phyloP scores from a whole-genome alignment of 2,797 vertebrate species.

The Diplodus sargus region DNA sequence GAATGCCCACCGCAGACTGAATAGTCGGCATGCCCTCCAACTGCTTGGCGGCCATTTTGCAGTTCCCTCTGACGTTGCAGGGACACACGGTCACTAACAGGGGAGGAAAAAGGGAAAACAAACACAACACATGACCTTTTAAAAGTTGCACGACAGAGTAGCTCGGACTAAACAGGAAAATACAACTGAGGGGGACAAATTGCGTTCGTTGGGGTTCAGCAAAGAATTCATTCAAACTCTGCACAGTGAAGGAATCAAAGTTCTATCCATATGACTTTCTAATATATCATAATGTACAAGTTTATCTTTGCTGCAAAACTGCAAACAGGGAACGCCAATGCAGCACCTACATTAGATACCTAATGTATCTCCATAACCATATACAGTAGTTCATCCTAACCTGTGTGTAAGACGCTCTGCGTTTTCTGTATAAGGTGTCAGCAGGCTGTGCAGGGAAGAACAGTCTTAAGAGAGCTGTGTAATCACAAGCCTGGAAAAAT shows the following conservation, averaged over 20 bases:
- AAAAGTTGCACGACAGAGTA: not conserved
- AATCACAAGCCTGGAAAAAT: slow-evolving; percentile 63
- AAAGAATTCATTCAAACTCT: not conserved
- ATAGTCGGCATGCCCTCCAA: slow-evolving; percentile 88
- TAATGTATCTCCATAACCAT: not conserved
- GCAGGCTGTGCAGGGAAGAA: slow-evolving; percentile 14
- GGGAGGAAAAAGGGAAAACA: slow-evolving; percentile 12
- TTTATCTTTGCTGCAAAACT: not conserved
- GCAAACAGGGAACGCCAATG: not conserved
- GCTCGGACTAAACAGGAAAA: slow-evolving; percentile 9
- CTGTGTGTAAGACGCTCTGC: slow-evolving; percentile 1
- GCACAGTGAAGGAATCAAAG: not conserved
- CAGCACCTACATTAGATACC: not conserved
- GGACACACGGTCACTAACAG: slow-evolving; percentile 87
- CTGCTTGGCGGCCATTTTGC: slow-evolving; percentile 85
- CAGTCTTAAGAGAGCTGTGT: slow-evolving; percentile 48
- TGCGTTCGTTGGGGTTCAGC: not conserved
- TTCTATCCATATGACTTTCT: not conserved
- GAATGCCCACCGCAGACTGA: slow-evolving; percentile 86
- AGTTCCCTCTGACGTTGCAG: slow-evolving; percentile 86
- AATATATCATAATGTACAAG: not conserved
- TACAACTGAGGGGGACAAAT: not conserved
- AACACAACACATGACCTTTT: not conserved
- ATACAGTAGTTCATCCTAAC: slow-evolving; percentile 7
- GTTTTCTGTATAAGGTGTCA: slow-evolving; percentile 24